Evolutionary conservation across 1,140 invertebrate genomes (phyloP).

Genomic region (Copidosoma floridanum): DNA sequence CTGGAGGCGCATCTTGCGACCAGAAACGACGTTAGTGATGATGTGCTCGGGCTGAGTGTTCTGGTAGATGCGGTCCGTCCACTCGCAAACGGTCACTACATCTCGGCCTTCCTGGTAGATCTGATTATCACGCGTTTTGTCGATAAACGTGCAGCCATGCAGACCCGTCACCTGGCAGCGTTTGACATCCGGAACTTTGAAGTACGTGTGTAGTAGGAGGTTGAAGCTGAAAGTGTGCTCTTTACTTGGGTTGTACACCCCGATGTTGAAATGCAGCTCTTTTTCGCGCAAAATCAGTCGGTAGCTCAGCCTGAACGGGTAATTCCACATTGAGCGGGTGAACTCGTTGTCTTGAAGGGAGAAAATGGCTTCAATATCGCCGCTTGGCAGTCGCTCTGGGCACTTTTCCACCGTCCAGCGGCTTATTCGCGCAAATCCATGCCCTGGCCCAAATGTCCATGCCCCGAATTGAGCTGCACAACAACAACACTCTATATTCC

Average conservation of each 20-base stretch:
- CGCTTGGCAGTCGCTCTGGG: slow-evolving; percentile 80
- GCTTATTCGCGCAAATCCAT: slow-evolving; percentile 90
- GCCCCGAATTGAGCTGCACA: slow-evolving; percentile 93
- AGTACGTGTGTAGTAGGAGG: slow-evolving; percentile 90
- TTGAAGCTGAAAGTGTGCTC: slow-evolving; percentile 89
- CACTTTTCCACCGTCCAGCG: slow-evolving; percentile 87
- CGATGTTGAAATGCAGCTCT: slow-evolving; percentile 88
- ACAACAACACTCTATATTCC: too few species aligned
- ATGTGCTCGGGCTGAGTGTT: slow-evolving; percentile 90
- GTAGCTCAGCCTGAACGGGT: slow-evolving; percentile 84
- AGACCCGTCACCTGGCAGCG: slow-evolving; percentile 88
- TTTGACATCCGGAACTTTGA: slow-evolving; percentile 90
- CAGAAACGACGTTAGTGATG: slow-evolving; percentile 89
- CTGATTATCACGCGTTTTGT: slow-evolving; percentile 83
- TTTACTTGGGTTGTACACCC: slow-evolving; percentile 88
- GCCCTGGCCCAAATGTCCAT: slow-evolving; percentile 89
- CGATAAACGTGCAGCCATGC: slow-evolving; percentile 87
- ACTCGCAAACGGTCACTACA: slow-evolving; percentile 83
- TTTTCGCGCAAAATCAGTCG: slow-evolving; percentile 85
- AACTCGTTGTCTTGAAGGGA: slow-evolving; percentile 89
- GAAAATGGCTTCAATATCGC: slow-evolving; percentile 88
- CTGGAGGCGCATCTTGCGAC: slow-evolving; percentile 85
- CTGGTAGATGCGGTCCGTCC: slow-evolving; percentile 91
- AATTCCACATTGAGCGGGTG: slow-evolving; percentile 92
- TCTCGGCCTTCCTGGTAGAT: slow-evolving; percentile 85